Base-by-base conservation (phyloP, 1,140 invertebrate species). In the Delia radicum region DNA sequence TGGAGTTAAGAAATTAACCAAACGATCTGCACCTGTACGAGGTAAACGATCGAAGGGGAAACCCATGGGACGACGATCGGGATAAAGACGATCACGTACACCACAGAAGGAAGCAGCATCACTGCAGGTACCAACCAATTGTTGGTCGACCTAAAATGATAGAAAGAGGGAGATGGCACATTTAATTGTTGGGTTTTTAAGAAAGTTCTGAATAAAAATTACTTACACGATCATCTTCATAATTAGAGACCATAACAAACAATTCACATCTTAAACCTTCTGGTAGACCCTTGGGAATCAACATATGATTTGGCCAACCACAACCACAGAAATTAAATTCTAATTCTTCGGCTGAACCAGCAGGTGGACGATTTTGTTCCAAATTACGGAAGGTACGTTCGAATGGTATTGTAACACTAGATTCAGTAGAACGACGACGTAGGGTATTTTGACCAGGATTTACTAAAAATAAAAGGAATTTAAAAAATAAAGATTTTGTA, bases 231-330 rank as follows among this genome's bases (percentile, higher is more conserved):
- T 95, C 94, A 7, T 90, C 89, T 13, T 88, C 87, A 81, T 91
- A 93, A 86, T 95, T 91, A 26, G 94, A 93, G 15, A 95, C 88
- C 93, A 95, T 95, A 48, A 92, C 91, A 83, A 95, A 96, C 6
- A 96, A 82, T 74, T 94, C 90, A 81, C 91, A 91, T 0, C 87
- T 84, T 81, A 90, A 91, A 26, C 94, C 94, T 74, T 90, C 88
- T 1, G 88, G 83, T 3, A 85, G 90, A 28, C 95, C 95, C 84
- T 92, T 93, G 0, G 94, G 92, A 29, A 95, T 82, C 1, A 96
- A 88, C 91, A 96, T 91, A 82, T 96, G 93, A 63, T 95, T 90
- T 1, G 95, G 95, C 94, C 94, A 95, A 65, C 94, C 94, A 82
- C 94, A 96, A 46, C 94, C 94, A 85, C 94, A 95, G 88, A 93